Conservation (phyloP, 2,888 invertebrate genomes). For the Dione vanillae region DNA sequence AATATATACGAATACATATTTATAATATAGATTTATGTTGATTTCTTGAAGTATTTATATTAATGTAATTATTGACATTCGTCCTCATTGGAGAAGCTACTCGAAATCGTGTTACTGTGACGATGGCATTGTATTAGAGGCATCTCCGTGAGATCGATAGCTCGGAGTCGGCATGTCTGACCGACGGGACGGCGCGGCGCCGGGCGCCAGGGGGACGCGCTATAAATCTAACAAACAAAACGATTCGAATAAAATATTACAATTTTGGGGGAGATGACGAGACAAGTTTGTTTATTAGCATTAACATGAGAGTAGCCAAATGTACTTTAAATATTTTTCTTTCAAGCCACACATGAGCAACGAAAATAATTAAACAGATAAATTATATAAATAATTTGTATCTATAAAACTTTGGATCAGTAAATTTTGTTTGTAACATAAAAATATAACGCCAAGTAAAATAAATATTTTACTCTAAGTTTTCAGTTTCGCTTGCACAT, state of each 20-base stretch:
- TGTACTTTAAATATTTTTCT: neutral
- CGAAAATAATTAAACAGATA: neutral
- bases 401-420: too few species aligned
- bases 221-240: slow-evolving; percentile 47
- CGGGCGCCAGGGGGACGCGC: slow-evolving; percentile 74
- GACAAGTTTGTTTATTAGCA: slow-evolving; percentile 26
- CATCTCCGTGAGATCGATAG: slow-evolving; percentile 70
- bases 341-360: neutral
- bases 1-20: neutral
- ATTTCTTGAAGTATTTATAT: neutral
- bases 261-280: slow-evolving; percentile 30
- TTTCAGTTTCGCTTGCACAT: too few species aligned
- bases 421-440: too few species aligned
- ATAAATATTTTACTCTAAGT: too few species aligned
- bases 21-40: neutral
- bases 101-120: slow-evolving; percentile 39
- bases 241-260: slow-evolving; percentile 39
- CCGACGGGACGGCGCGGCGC: slow-evolving; percentile 79
- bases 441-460: too few species aligned
- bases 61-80: neutral
- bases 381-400: too few species aligned
- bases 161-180: slow-evolving; percentile 70
- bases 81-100: slow-evolving; percentile 14
- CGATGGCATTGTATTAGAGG: slow-evolving; percentile 60
- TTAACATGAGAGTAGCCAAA: neutral